phyloP scores from a whole-genome alignment of 2,888 invertebrate species.

The Adelphocoris suturalis region DNA sequence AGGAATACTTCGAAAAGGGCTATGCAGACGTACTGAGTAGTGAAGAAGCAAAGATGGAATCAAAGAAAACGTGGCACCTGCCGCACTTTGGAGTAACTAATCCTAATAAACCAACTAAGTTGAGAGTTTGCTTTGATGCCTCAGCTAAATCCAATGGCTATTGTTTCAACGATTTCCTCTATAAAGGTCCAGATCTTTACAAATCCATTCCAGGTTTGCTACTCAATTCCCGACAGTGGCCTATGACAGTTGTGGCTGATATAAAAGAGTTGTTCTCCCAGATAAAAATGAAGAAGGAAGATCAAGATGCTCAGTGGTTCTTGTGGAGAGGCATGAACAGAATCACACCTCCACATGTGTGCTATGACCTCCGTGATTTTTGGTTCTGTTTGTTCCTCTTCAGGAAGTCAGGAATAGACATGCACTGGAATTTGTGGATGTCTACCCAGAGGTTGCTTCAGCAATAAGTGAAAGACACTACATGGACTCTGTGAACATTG shows the following conservation, averaged over 20 bases:
- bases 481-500: background rate
- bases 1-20: constrained; percentile 23
- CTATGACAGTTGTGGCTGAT: constrained; percentile 77
- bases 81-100: constrained; percentile 62
- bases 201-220: constrained; percentile 77
- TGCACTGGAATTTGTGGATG: background rate
- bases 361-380: constrained; percentile 20
- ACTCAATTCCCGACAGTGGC: constrained; percentile 77
- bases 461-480: constrained; percentile 33
- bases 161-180: constrained; percentile 16
- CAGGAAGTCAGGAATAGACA: constrained; percentile 8
- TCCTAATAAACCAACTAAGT: constrained; percentile 53
- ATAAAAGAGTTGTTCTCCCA: constrained; percentile 78
- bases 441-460: background rate
- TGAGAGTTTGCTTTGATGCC: constrained; percentile 54
- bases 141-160: constrained; percentile 17
- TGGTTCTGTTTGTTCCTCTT: constrained; percentile 29
- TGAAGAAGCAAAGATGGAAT: too few species aligned
- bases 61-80: constrained; percentile 36
- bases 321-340: constrained; percentile 72
- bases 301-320: constrained; percentile 76
- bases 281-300: constrained; percentile 76
- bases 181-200: constrained; percentile 77
- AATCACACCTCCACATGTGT: constrained; percentile 3
- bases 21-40: too few species aligned